A percentile compares a stretch with the other conserved stretches of the same genome.
Conservation (phyloP, 2,113 vertebrate genomes). For the Chaetodon auriga region DNA sequence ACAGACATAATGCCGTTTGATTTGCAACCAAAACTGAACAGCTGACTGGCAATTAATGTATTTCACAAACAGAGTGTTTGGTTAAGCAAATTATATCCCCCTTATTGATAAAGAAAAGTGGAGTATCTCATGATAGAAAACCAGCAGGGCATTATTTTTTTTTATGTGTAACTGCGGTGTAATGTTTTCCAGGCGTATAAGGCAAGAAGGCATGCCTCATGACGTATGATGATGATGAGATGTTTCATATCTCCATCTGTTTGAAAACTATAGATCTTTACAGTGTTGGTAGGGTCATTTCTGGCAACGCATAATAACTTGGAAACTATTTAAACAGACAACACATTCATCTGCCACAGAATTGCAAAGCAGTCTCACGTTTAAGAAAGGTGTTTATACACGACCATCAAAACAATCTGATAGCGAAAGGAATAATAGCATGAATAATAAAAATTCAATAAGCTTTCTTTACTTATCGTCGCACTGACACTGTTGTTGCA, state of each 20-base stretch:
- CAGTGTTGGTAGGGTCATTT: not conserved
- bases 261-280: not conserved
- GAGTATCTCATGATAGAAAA: constrained; percentile 3
- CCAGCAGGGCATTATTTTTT: not conserved
- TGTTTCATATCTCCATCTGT: not conserved
- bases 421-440: constrained; percentile 10
- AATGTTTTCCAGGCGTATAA: not conserved
- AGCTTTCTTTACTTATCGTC: constrained; percentile 49
- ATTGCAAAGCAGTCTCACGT: not conserved
- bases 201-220: not conserved
- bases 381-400: not conserved
- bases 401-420: not conserved
- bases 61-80: constrained; percentile 73
- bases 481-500: constrained; percentile 60
- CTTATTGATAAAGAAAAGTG: constrained; percentile 47
- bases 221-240: not conserved
- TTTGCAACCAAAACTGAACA: constrained; percentile 80
- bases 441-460: constrained; percentile 77
- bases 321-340: not conserved
- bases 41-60: constrained; percentile 76
- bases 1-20: constrained; percentile 87
- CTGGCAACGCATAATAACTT: not conserved
- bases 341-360: not conserved
- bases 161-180: constrained; percentile 1
- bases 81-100: constrained; percentile 56